Evolutionary conservation across 2,113 vertebrate genomes (phyloP).

Genomic region (Gnathochromis pfefferi): DNA sequence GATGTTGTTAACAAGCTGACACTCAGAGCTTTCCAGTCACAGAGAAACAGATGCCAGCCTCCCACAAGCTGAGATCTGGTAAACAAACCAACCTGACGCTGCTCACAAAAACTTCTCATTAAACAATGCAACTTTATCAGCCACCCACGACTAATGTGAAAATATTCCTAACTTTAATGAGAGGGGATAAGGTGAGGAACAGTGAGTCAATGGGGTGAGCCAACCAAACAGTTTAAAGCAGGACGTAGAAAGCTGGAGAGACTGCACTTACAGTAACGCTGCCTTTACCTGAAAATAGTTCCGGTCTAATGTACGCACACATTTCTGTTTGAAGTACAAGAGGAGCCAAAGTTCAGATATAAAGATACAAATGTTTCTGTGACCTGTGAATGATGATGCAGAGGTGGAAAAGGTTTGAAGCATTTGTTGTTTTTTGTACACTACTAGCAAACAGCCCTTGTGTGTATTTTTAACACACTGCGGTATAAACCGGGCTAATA

Average conservation of each 20-base stretch:
- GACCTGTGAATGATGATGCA: neutral
- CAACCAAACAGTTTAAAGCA: neutral
- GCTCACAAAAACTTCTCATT: constrained; percentile 31
- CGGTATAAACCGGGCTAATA: neutral
- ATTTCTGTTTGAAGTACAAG: neutral
- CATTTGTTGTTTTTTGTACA: neutral
- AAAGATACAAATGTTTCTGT: neutral
- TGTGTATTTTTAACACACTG: neutral
- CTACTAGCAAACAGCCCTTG: neutral
- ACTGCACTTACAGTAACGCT: neutral
- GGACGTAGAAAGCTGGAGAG: neutral
- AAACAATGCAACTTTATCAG: constrained; percentile 56
- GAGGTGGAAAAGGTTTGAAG: neutral
- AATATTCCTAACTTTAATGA: constrained; percentile 21
- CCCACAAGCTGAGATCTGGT: constrained; percentile 45
- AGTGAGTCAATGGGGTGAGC: neutral
- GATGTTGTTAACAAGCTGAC: constrained; percentile 19
- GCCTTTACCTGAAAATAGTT: neutral
- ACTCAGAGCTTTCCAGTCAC: constrained; percentile 11
- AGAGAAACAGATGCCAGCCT: constrained; percentile 59
- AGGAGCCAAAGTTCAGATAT: neutral
- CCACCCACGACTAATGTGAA: constrained; percentile 30
- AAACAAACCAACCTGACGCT: constrained; percentile 47
- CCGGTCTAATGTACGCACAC: neutral
- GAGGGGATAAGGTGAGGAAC: neutral